Evolutionary conservation across 2,888 invertebrate genomes (phyloP).

Genomic region (Phalangium opilio): DNA sequence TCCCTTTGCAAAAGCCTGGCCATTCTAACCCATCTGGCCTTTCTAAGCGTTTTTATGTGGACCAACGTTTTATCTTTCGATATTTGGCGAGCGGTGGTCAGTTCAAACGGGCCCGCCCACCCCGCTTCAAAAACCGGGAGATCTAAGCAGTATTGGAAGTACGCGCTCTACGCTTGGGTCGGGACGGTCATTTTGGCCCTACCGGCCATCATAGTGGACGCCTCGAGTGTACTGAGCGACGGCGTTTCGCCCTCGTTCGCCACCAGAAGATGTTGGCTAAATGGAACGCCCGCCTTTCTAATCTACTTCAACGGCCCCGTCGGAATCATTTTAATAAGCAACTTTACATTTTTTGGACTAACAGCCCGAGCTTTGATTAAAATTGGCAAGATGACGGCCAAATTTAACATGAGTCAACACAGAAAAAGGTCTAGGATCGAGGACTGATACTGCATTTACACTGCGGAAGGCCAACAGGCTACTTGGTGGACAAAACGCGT

Average conservation of each 20-base stretch:
- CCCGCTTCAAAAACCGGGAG: neutral
- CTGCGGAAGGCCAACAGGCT: too few relatives aligned
- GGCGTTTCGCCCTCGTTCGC: conserved; percentile 15
- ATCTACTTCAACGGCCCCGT: conserved; percentile 18
- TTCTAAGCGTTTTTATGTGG: conserved; percentile 31
- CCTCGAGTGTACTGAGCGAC: conserved; percentile 4
- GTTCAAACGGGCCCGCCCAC: conserved; percentile 4
- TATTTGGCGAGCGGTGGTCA: conserved; percentile 25
- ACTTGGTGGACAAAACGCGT: too few relatives aligned
- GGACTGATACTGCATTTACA: too few relatives aligned
- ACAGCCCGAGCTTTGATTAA: conserved; percentile 13
- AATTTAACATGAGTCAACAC: conserved; percentile 12
- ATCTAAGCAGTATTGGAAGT: conserved; percentile 9
- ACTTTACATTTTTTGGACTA: conserved; percentile 14
- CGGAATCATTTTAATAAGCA: conserved; percentile 13
- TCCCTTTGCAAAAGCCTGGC: conserved; percentile 22
- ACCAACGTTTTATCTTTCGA: conserved; percentile 32
- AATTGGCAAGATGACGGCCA: conserved; percentile 10
- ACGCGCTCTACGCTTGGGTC: conserved; percentile 14
- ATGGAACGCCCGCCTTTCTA: conserved; percentile 15
- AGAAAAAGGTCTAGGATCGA: conserved; percentile 13
- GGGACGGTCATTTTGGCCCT: conserved; percentile 9
- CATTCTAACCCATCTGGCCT: conserved; percentile 26
- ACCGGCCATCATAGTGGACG: conserved; percentile 11
- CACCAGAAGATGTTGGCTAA: conserved; percentile 15